A percentile compares a stretch with the other conserved stretches of the same genome.
phyloP scores from a whole-genome alignment of 2,888 invertebrate genomes.

The Tillus elongatus region DNA sequence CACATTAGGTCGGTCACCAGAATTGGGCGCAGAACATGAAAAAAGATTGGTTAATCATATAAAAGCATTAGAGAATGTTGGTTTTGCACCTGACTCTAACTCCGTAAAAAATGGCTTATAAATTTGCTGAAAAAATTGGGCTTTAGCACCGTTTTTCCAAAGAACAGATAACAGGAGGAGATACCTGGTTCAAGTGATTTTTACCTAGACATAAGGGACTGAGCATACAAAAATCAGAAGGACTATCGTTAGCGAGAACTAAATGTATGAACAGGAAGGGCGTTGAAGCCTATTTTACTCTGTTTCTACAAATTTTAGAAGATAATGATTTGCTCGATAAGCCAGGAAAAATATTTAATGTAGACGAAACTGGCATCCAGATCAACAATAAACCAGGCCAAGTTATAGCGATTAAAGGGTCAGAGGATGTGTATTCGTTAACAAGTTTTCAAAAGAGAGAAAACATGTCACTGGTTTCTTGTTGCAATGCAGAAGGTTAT shows the following conservation, averaged over 20 bases:
- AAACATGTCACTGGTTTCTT: slow-evolving; percentile 14
- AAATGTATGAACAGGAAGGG: slow-evolving; percentile 16
- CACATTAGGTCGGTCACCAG: neutral
- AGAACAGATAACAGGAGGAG: neutral
- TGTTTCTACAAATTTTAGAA: slow-evolving; percentile 10
- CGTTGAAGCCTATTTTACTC: slow-evolving; percentile 16
- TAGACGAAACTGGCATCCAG: slow-evolving; percentile 17
- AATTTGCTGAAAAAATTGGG: neutral
- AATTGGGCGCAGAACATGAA: slow-evolving; percentile 3
- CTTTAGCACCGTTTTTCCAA: slow-evolving; percentile 3
- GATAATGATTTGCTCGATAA: slow-evolving; percentile 16
- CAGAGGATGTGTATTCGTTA: slow-evolving; percentile 12
- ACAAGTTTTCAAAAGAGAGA: slow-evolving; percentile 13
- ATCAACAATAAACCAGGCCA: slow-evolving; percentile 14
- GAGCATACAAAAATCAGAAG: slow-evolving; percentile 14
- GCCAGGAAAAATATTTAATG: slow-evolving; percentile 13
- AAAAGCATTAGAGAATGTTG: slow-evolving; percentile 3
- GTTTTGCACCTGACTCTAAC: slow-evolving; percentile 2
- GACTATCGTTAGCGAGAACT: slow-evolving; percentile 11
- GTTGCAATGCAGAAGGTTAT: slow-evolving; percentile 14
- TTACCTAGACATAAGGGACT: too few relatives aligned
- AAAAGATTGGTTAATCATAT: neutral
- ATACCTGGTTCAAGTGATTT: too few relatives aligned
- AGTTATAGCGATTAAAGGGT: slow-evolving; percentile 7
- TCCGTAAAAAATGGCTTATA: slow-evolving; percentile 1